Percentiles rank a stretch among this genome's conserved stretches.
phyloP scores from a whole-genome alignment of 2,113 vertebrate genomes.

The Limnothrissa miodon region DNA sequence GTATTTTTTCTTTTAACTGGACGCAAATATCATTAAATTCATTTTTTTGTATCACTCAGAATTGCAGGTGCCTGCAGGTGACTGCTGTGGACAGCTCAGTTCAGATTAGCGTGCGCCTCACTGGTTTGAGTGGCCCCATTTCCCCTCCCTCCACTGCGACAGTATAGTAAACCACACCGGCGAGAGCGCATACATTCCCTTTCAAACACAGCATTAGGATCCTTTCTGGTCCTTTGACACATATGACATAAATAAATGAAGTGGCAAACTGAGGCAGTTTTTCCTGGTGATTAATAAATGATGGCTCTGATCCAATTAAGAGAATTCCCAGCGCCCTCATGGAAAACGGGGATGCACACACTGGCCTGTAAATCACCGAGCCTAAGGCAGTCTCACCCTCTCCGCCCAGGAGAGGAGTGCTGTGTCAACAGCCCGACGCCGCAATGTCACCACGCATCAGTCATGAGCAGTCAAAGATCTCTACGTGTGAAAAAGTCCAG shows the following conservation, averaged over 20 bases:
- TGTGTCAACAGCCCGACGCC: constrained; percentile 74
- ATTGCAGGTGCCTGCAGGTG: too few species aligned
- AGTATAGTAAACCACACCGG: not conserved
- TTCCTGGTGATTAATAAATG: constrained; percentile 69
- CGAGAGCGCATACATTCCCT: constrained; percentile 1
- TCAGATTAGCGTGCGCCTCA: too few species aligned
- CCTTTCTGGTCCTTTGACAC: constrained; percentile 64
- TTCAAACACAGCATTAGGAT: constrained; percentile 2
- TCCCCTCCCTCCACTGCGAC: not conserved
- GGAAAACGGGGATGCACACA: constrained; percentile 53
- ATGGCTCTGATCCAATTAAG: constrained; percentile 72
- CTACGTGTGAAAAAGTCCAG: constrained; percentile 60
- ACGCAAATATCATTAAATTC: too few species aligned
- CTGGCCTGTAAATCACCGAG: constrained; percentile 73
- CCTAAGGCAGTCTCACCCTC: constrained; percentile 63
- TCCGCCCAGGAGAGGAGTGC: constrained; percentile 67
- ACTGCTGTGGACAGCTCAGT: too few species aligned
- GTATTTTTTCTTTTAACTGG: too few species aligned
- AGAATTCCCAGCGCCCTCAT: constrained; percentile 61
- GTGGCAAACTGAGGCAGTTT: constrained; percentile 60
- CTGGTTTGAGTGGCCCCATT: too few species aligned
- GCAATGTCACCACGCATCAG: constrained; percentile 74
- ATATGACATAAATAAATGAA: constrained; percentile 68
- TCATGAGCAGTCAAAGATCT: constrained; percentile 64
- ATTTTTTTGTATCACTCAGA: too few species aligned